Base-by-base conservation (phyloP, 2,113 vertebrate species). In the Sprattus sprattus region DNA sequence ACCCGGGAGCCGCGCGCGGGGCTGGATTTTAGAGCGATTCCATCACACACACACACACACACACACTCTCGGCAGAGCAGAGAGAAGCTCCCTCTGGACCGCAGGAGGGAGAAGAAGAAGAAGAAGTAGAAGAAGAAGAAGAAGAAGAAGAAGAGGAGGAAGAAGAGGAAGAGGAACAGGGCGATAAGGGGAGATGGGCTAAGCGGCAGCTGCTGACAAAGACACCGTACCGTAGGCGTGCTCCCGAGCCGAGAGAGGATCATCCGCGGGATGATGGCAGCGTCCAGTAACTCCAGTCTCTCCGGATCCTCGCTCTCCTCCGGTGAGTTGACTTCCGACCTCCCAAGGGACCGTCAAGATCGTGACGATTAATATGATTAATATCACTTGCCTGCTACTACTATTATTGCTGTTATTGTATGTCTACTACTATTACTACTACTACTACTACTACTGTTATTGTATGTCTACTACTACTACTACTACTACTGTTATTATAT, bases 211-310 rank as follows among this genome's bases (percentile, higher is more conserved):
- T 82, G 89, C 82, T 71, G 89, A 82, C 91, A 83, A 91, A 82
- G 87, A 32, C 64, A 90, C 89, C 91, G 92, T 93, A 90, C 91
- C 93, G 90, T 91, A 92, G 39, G 39, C 39, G 39, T 39, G 39
- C 39, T 1, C 2, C 39, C 39, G 39, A 39, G 91, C 82, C 88
- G 91, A 83, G 88, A 85, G 85, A 86, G 92, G 60, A 82, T 88
- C 46, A 82, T 88, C 46, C 83, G 88, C 85, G 95, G 91, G 90
- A 99, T 99, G 90, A 99, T 99, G 98, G 98, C 98, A 93, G 97
- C 97, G 89, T 99, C 98, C 90, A 99, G 98, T 88, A 99, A 97
- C 96, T 99, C 98, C 87, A 99, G 98, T 92, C 95, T 99, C 92
- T 99, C 97, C 83, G 98, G 97, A 93, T 99, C 98, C 81, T 99